Evolutionary conservation across 2,797 vertebrate genomes (phyloP).

Genomic region (Microctenopoma lineatum): DNA sequence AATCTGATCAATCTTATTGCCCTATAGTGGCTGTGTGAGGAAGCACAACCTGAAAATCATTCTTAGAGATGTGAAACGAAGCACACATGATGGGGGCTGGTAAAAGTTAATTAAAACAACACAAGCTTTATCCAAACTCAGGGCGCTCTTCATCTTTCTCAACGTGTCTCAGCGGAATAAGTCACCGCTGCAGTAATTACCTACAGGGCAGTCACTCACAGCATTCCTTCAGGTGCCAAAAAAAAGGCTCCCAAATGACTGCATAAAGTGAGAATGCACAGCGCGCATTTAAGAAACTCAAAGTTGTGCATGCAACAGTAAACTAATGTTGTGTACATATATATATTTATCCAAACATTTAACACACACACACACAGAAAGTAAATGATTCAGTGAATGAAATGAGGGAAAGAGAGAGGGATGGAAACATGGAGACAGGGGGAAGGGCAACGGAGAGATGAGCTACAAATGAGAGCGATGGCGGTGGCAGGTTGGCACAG

Average conservation of each 20-base stretch:
- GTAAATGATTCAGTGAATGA: slow-evolving; percentile 61
- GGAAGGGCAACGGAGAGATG: slow-evolving; percentile 89
- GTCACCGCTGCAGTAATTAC: slow-evolving; percentile 76
- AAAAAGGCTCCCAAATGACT: slow-evolving; percentile 59
- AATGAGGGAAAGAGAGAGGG: slow-evolving; percentile 67
- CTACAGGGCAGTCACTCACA: slow-evolving; percentile 53
- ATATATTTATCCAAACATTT: slow-evolving; percentile 8
- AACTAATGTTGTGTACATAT: slow-evolving; percentile 12
- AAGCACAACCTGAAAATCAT: slow-evolving; percentile 41
- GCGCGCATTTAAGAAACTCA: slow-evolving; percentile 14
- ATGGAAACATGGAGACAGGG: slow-evolving; percentile 81
- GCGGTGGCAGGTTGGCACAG: slow-evolving; percentile 95
- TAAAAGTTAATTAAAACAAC: slow-evolving; percentile 82
- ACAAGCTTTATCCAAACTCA: slow-evolving; percentile 73
- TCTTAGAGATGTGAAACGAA: slow-evolving; percentile 54
- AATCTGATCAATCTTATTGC: slow-evolving; percentile 59
- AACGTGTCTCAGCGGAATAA: slow-evolving; percentile 77
- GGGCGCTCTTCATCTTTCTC: slow-evolving; percentile 63
- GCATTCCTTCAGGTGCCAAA: slow-evolving; percentile 75
- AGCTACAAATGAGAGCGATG: slow-evolving; percentile 98
- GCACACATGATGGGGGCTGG: slow-evolving; percentile 65
- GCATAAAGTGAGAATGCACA: slow-evolving; percentile 10
- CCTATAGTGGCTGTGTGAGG: slow-evolving; percentile 40
- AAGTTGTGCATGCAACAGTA: slow-evolving; percentile 16
- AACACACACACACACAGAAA: slow-evolving; percentile 28